Conservation (phyloP, 2,888 invertebrate genomes). For the Drosophila lacicola region DNA sequence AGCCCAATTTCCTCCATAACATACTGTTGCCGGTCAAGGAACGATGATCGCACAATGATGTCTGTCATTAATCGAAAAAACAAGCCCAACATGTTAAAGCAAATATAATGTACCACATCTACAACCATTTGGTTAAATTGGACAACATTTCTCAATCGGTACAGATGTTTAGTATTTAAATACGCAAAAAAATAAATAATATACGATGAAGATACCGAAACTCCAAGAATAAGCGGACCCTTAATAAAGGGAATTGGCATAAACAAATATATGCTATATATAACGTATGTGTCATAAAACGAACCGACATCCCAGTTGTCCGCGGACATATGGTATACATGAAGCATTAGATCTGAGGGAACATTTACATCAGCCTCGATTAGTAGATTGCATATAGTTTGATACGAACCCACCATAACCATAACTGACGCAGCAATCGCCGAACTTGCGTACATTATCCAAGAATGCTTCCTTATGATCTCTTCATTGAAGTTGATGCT, state of each 20-base stretch:
- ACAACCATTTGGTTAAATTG: background rate
- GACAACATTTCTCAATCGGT: background rate
- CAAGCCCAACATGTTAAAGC: slow-evolving; percentile 49
- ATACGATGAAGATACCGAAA: background rate
- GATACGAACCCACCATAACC: slow-evolving; percentile 32
- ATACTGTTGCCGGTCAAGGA: slow-evolving; percentile 61
- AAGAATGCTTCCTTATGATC: background rate
- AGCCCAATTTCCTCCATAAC: slow-evolving; percentile 46
- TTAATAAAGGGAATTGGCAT: slow-evolving; percentile 44
- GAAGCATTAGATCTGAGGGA: slow-evolving; percentile 7
- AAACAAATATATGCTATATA: slow-evolving; percentile 53
- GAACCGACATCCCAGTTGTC: slow-evolving; percentile 22
- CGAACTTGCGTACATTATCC: slow-evolving; percentile 41
- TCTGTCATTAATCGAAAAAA: slow-evolving; percentile 53
- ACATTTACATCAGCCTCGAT: no score
- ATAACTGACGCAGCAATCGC: slow-evolving; percentile 11
- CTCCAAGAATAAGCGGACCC: slow-evolving; percentile 33
- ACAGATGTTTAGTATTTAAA: background rate
- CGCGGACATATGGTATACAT: slow-evolving; percentile 24
- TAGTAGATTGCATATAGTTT: background rate
- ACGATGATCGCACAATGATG: slow-evolving; percentile 57
- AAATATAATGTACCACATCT: slow-evolving; percentile 26
- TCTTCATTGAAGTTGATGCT: slow-evolving; percentile 37
- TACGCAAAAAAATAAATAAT: background rate
- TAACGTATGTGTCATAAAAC: slow-evolving; percentile 47